These are phyloP conservation scores for Paramisgurnus dabryanus DNA, from an alignment of 2,113 vertebrate species.

Conservation along the genomic window DNA sequence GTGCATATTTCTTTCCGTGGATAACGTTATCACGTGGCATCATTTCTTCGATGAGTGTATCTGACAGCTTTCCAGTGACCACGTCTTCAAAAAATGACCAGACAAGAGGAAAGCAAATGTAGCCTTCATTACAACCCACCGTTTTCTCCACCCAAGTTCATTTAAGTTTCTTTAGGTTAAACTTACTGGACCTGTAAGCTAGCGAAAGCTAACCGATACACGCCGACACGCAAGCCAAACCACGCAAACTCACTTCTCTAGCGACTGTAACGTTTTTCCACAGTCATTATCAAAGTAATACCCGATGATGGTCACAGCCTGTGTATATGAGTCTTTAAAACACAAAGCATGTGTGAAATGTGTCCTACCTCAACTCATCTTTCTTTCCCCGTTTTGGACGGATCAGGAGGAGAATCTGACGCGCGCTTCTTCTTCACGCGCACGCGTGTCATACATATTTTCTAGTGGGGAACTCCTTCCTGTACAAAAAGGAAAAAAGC, in stretches of 20 bases:
- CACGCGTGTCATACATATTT: conserved; percentile 24
- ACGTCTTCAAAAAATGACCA: not conserved
- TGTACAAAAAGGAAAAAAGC: not conserved
- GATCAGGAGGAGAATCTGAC: conserved; percentile 4
- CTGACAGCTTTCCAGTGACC: conserved; percentile 21
- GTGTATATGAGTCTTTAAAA: not conserved
- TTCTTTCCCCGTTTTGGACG: not conserved
- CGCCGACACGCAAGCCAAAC: not conserved
- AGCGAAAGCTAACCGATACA: conserved; percentile 19
- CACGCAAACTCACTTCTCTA: not conserved
- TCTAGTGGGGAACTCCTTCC: conserved; percentile 16
- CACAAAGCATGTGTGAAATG: not conserved
- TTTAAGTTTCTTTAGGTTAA: not conserved
- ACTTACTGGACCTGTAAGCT: not conserved
- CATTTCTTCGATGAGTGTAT: not conserved
- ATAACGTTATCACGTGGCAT: conserved; percentile 25
- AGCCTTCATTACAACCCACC: not conserved
- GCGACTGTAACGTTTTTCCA: not conserved
- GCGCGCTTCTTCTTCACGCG: conserved; percentile 4
- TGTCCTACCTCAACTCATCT: conserved; percentile 21
- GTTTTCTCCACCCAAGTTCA: not conserved
- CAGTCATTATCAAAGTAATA: not conserved
- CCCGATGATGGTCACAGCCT: not conserved
- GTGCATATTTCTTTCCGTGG: not conserved
- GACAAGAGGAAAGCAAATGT: not conserved